Conservation (phyloP, 2,113 vertebrate species). For the Strigops habroptila region DNA sequence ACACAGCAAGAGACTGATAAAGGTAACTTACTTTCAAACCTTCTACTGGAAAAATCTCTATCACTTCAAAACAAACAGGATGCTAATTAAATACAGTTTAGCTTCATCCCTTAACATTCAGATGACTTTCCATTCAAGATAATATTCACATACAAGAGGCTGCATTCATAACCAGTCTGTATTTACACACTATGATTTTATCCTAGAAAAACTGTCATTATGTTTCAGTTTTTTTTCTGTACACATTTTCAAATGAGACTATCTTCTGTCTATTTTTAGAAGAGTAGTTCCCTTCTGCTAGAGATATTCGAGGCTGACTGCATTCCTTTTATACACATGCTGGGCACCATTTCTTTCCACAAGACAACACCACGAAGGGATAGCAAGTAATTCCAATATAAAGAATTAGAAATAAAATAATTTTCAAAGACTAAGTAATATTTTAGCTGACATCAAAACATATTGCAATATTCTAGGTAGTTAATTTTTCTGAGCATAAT, state of each 20-base stretch:
- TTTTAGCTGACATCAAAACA: neutral
- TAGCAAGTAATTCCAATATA: neutral
- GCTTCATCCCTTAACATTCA: neutral
- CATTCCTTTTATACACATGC: neutral
- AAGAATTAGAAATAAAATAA: neutral
- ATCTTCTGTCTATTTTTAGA: slow-evolving; percentile 42
- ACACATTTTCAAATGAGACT: slow-evolving; percentile 29
- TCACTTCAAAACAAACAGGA: neutral
- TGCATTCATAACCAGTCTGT: slow-evolving; percentile 11
- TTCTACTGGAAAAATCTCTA: neutral
- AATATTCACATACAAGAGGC: neutral
- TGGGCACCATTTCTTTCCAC: neutral
- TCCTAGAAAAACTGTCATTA: slow-evolving; percentile 23
- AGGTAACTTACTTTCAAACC: neutral
- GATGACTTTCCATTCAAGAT: neutral
- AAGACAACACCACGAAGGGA: neutral
- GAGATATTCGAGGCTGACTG: slow-evolving; percentile 4
- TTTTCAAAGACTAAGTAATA: neutral
- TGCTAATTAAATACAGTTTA: neutral
- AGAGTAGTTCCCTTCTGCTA: slow-evolving; percentile 26
- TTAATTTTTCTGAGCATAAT: neutral
- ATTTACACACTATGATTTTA: slow-evolving; percentile 39
- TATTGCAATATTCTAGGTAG: neutral
- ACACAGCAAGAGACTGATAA: neutral
- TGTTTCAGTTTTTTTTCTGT: slow-evolving; percentile 26